Base-by-base conservation (phyloP, 2,888 invertebrate genomes). In the Erannis defoliaria region DNA sequence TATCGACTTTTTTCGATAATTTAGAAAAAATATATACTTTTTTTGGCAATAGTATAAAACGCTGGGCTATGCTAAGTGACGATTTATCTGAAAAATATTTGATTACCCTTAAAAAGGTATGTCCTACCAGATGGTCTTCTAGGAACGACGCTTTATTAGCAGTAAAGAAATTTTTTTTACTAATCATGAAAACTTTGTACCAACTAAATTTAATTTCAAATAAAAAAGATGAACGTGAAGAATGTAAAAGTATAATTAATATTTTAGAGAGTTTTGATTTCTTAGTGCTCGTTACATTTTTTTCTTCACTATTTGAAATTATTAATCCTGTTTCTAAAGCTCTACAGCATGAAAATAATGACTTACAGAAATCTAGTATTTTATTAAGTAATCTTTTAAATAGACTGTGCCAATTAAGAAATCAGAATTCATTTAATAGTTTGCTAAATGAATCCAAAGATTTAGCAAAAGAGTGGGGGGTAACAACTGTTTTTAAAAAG, bases 241-340 rank as follows among this genome's bases (percentile, higher is more conserved):
- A 63, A 63, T 67, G 62, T 67, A 62, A 67, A 67, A 67, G 45
- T 67, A 64, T 67, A 65, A 65, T 65, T 68, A 63, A 68, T 33
- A 63, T 69, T 65, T 65, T 65, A 67, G 63, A 69, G 59, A 67
- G 64, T 64, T 72, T 29, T 45, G 45, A 45, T 45, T 45, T 45
- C 45, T 45, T 45, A 72, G 71, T 73, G 71, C 67, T 70, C 49
- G 67, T 72, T 38, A 59, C 66, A 64, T 72, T 72, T 72, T 72
- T 73, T 75, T 74, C 73, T 70, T 68, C 65, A 71, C 67, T 75
- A 74, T 75, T 71, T 75, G 71, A 45, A 45, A 45, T 45, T 29
- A 45, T 45, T 45, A 45, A 45, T 71, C 70, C 74, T 73, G 70
- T 72, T 74, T 73, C 70, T 75, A 69, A 67, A 71, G 66, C 66